Evolutionary conservation across 2,888 invertebrate genomes (phyloP), one percentile per base, ranked within the genome.

Genomic region (Octodonta nipae): DNA sequence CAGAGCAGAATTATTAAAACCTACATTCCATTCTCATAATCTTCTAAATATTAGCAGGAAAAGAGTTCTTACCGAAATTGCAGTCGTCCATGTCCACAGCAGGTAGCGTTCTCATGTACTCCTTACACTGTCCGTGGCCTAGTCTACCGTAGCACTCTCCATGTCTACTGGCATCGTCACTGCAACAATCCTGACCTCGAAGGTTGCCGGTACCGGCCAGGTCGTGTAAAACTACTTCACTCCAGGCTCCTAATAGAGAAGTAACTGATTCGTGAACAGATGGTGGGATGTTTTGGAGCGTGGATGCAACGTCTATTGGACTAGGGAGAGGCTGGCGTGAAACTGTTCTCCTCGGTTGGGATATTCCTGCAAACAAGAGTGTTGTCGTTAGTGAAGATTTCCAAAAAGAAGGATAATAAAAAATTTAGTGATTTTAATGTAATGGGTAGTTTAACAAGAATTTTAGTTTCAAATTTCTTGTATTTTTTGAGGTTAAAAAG

Each of bases 201-300:
- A 73, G 60, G 53, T 77, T 76, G 7, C 74, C 67, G 4, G 80
- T 77, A 30, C 71, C 68, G 5, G 77, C 72, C 29, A 85, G 66
- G 52, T 86, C 85, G 38, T 75, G 74, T 45, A 79, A 66, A 13
- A 86, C 54, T 14, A 86, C 58, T 49, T 83, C 80, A 26, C 83
- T 78, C 85, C 85, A 85, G 1, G 83, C 75, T 0, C 83, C 81
- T 28, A 83, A 60, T 50, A 85, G 67, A 46, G 82, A 79, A 15
- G 80, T 83, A 16, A 84, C 74, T 42, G 78, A 82, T 44, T 78
- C 78, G 56, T 83, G 83, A 28, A 71, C 66, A 1, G 63, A 58
- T 10, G 69, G 62, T 15, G 70, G 65, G 11, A 71, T 66, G 37
- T 66, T 64, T 44, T 73, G 72, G 13, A 74, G 60, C 2, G 68